Conservation (phyloP, 2,888 invertebrate species). For the Meloe dianella region DNA sequence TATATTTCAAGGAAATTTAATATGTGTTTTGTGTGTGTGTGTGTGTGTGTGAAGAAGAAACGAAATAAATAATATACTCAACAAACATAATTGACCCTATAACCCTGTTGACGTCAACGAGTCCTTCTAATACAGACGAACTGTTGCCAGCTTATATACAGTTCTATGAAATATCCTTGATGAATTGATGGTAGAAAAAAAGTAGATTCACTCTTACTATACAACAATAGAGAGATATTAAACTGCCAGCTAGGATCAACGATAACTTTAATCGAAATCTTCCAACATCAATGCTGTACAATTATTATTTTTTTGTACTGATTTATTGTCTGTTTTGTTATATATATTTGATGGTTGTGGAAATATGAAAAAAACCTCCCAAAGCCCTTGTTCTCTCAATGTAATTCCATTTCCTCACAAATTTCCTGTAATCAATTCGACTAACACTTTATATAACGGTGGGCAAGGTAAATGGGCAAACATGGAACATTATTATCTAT, state of each 20-base stretch:
- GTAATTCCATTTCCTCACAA: slow-evolving; percentile 42
- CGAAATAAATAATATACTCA: slow-evolving; percentile 34
- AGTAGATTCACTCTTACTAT: slow-evolving; percentile 23
- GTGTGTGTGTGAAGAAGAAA: not conserved
- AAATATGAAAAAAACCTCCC: slow-evolving; percentile 36
- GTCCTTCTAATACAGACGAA: slow-evolving; percentile 31
- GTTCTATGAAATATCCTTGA: slow-evolving; percentile 36
- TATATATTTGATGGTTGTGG: slow-evolving; percentile 25
- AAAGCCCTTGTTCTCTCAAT: slow-evolving; percentile 40
- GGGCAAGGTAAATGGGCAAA: slow-evolving; percentile 26
- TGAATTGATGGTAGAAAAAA: slow-evolving; percentile 42
- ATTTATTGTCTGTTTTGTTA: slow-evolving; percentile 6
- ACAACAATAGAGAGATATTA: slow-evolving; percentile 28
- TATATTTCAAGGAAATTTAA: slow-evolving; percentile 17
- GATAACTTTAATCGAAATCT: slow-evolving; percentile 26
- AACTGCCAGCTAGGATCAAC: slow-evolving; percentile 27
- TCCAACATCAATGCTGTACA: not conserved
- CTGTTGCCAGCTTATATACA: slow-evolving; percentile 14
- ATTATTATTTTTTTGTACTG: not conserved
- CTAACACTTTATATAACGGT: slow-evolving; percentile 32
- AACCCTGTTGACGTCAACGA: slow-evolving; percentile 35
- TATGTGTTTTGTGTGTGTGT: not conserved
- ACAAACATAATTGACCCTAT: slow-evolving; percentile 39
- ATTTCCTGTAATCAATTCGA: slow-evolving; percentile 43
- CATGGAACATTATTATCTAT: not conserved